These are phyloP conservation scores for Macrotrachela quadricornifera DNA, from an alignment of 1,140 invertebrate genomes.

Conservation along the genomic window DNA sequence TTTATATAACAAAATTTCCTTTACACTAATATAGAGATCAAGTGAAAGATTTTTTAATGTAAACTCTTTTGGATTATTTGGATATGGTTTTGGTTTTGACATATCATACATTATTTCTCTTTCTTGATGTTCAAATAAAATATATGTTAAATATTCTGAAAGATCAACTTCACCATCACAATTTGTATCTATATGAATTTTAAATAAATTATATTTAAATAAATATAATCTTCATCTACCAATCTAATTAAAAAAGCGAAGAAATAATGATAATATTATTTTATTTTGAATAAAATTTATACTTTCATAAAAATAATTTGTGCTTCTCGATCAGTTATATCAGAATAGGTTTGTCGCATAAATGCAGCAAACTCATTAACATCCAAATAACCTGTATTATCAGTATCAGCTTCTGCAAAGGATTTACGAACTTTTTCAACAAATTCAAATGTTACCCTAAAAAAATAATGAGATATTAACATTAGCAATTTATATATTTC, in stretches of 20 bases:
- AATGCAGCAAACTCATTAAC: constrained; percentile 17
- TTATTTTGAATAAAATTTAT: background rate
- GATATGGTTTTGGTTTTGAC: constrained; percentile 15
- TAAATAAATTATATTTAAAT: background rate
- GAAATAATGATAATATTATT: too few species aligned
- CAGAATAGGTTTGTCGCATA: constrained; percentile 13
- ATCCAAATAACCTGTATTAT: constrained; percentile 13
- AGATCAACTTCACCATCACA: constrained; percentile 25
- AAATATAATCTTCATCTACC: too few species aligned
- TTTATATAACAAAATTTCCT: constrained; percentile 13
- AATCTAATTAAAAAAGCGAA: too few species aligned
- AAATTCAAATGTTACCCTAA: background rate
- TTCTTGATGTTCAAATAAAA: constrained; percentile 19
- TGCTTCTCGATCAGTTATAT: constrained; percentile 14
- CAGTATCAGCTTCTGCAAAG: constrained; percentile 15
- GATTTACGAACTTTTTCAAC: constrained; percentile 11
- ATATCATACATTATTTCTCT: constrained; percentile 17
- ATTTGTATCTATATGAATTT: constrained; percentile 16
- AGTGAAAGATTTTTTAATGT: background rate
- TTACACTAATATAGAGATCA: background rate
- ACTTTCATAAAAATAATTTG: constrained; percentile 20
- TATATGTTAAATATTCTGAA: constrained; percentile 23
- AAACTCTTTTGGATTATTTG: constrained; percentile 4
- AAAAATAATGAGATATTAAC: too few species aligned
- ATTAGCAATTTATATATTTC: too few species aligned